Evolutionary conservation across 1,140 invertebrate genomes (phyloP).

Genomic region (Lithobius niger): DNA sequence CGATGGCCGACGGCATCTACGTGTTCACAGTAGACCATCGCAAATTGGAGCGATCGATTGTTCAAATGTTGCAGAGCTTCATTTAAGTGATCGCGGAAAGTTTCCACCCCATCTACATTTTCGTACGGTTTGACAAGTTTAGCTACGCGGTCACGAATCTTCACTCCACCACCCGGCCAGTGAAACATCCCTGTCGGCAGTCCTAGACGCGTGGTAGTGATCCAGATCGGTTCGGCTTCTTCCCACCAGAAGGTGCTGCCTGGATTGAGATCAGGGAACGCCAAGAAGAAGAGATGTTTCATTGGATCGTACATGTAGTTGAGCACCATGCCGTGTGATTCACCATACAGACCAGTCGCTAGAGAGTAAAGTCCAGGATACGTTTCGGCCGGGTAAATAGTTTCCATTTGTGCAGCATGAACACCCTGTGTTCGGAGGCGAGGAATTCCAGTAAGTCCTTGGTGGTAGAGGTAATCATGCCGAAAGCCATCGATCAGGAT

Average conservation of each 20-base stretch:
- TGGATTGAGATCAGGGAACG: not conserved
- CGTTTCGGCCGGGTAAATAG: slow-evolving; percentile 25
- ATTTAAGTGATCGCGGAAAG: not conserved
- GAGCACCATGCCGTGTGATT: not conserved
- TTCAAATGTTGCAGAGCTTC: not conserved
- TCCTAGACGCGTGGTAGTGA: not conserved
- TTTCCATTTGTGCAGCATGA: slow-evolving; percentile 24
- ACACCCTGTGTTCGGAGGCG: slow-evolving; percentile 16
- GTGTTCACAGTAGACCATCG: slow-evolving; percentile 23
- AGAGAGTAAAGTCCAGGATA: slow-evolving; percentile 18
- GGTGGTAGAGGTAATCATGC: not conserved
- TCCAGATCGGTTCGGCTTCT: not conserved
- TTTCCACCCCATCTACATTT: not conserved
- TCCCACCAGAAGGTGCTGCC: not conserved
- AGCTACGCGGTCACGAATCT: not conserved
- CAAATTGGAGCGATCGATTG: not conserved
- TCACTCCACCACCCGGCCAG: not conserved
- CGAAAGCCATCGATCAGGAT: slow-evolving; percentile 4
- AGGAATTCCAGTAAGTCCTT: not conserved
- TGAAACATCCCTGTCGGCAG: not conserved
- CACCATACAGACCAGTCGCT: not conserved
- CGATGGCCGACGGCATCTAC: slow-evolving; percentile 26
- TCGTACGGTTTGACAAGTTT: not conserved
- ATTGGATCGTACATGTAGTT: not conserved
- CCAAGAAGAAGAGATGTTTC: not conserved